A percentile compares a stretch with the other conserved stretches of the same genome.
Evolutionary conservation across 2,113 vertebrate genomes (phyloP).

Genomic region (Tachysurus vachellii): DNA sequence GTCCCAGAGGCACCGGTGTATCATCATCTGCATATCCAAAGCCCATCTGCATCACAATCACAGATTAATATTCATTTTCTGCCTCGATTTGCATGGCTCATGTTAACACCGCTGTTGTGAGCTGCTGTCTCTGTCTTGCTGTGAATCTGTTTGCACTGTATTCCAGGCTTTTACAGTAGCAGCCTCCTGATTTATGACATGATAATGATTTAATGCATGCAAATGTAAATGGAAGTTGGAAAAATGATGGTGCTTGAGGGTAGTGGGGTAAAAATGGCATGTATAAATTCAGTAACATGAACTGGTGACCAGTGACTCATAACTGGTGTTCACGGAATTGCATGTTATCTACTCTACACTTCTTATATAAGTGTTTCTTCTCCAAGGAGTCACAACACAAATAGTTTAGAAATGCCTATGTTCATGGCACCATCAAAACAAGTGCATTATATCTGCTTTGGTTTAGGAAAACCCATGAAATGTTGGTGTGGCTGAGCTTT

Average conservation of each 20-base stretch:
- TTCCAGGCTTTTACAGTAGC: conserved; percentile 26
- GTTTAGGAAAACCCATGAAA: not conserved
- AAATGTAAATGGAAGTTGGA: conserved; percentile 6
- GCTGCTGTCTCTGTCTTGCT: not conserved
- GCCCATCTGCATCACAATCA: conserved; percentile 65
- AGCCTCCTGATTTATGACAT: conserved; percentile 19
- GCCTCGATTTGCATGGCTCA: conserved; percentile 41
- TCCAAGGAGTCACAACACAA: not conserved
- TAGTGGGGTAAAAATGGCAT: not conserved
- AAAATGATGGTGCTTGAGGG: not conserved
- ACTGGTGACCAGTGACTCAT: conserved; percentile 1
- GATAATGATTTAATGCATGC: conserved; percentile 37
- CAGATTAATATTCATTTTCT: conserved; percentile 62
- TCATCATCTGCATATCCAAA: conserved; percentile 51
- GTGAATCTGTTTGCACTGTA: not conserved
- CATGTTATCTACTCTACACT: not conserved
- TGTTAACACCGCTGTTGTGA: conserved; percentile 25
- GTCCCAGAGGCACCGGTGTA: conserved; percentile 56
- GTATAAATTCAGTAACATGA: not conserved
- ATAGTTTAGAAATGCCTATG: conserved; percentile 7
- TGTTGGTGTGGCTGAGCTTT: not conserved
- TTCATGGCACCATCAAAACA: not conserved
- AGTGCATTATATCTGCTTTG: not conserved
- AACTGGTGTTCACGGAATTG: conserved; percentile 5
- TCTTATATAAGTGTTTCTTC: not conserved